Conservation (phyloP, 2,888 invertebrate genomes). For the Pristionchus entomophagus region DNA sequence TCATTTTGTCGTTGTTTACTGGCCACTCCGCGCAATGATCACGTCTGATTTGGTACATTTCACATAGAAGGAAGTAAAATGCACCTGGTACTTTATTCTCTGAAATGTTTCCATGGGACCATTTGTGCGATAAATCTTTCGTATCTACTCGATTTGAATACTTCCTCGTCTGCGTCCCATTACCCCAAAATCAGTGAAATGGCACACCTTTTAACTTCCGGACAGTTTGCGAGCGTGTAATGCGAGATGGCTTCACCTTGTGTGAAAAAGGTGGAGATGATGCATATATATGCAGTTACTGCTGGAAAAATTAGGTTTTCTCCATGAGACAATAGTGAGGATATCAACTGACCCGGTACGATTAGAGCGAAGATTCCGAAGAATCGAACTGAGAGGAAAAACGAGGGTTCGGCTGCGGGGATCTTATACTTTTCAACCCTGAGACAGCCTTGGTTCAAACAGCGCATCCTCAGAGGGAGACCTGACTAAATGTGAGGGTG, state of each 20-base stretch:
- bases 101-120: too few species aligned
- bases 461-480: background rate
- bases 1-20: too few species aligned
- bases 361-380: background rate
- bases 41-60: too few species aligned
- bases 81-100: too few species aligned
- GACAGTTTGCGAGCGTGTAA: background rate
- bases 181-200: too few species aligned
- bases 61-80: too few species aligned
- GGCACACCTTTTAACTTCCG: slow-evolving; percentile 6
- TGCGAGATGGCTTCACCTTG: background rate
- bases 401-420: background rate
- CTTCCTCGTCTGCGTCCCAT: too few species aligned
- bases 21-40: too few species aligned
- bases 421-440: background rate
- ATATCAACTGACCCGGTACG: background rate
- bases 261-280: background rate
- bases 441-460: background rate
- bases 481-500: background rate
- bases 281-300: background rate
- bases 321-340: background rate
- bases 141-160: too few species aligned
- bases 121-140: too few species aligned
- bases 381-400: background rate
- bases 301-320: background rate